Base-by-base conservation (phyloP, 2,888 invertebrate species). In the Ochropacha duplaris region DNA sequence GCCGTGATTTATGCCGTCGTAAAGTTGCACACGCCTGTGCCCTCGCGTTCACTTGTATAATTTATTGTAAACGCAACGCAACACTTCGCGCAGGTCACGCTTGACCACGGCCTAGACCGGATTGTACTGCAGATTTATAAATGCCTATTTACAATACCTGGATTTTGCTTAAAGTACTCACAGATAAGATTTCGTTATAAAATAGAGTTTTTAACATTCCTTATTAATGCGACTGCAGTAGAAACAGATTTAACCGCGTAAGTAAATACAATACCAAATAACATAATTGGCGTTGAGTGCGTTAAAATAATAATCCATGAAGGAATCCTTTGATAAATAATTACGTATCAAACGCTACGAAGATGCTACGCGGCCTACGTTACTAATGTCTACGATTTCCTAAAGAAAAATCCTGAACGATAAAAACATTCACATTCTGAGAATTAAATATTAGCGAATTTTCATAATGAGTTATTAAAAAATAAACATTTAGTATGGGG, bases 21-120 rank as follows among this genome's bases (percentile, higher is more conserved):
- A 91, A 91, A 90, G 77, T 84, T 81, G 83, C 87, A 86, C 86
- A 83, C 86, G 82, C 86, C 79, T 81, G 84, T 83, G 87, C 88
- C 86, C 87, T 87, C 84, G 86, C 88, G 81, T 79, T 90, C 89
- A 88, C 85, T 89, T 90, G 90, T 83, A 90, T 92, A 91, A 91
- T 91, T 91, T 90, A 91, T 90, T 69, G 79, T 69, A n/a, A 52
- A 19, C 65, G 79, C 71, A 68, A 66, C 61, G 69, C 71, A 67
- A 59, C 68, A 67, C 61, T 60, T 63, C 61, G 61, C 71, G 62
- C 73, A 71, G 79, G 84, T 82, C 81, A 84, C 83, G 88, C 83
- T 84, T 85, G 86, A 84, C 85, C 84, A 77, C 74, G 71, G 81
- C 79, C 84, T 84, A 83, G 82, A 77, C 79, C 75, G 80, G 81